Percentiles rank a stretch among this genome's conserved stretches.
Conservation (phyloP, 1,140 invertebrate genomes). For the Danaus plexippus region DNA sequence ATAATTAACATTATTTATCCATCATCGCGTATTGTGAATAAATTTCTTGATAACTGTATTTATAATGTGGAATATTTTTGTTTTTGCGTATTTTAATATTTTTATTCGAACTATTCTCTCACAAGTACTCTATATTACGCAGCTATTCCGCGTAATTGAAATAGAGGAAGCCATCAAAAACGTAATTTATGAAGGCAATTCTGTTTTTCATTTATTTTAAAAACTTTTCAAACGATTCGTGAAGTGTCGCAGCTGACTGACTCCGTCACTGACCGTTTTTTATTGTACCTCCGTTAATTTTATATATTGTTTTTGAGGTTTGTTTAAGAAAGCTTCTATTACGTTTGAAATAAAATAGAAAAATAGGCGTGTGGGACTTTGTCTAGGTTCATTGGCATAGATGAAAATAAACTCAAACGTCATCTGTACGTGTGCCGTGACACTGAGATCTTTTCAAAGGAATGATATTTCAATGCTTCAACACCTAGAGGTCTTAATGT, state of each 20-base stretch:
- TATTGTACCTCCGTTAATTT: constrained; percentile 8
- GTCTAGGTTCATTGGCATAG: constrained; percentile 40
- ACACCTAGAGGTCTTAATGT: too few relatives aligned
- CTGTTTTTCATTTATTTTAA: background rate
- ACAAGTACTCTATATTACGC: too few relatives aligned
- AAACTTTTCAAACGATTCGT: constrained; percentile 3
- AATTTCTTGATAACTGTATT: too few relatives aligned
- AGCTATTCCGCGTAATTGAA: too few relatives aligned
- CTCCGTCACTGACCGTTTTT: constrained; percentile 10
- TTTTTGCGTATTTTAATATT: too few relatives aligned
- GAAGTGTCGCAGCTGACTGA: constrained; percentile 10
- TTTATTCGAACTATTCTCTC: too few relatives aligned
- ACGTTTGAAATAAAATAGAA: constrained; percentile 4
- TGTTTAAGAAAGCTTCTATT: background rate
- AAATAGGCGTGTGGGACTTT: constrained; percentile 17
- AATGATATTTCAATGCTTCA: too few relatives aligned
- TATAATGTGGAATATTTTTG: too few relatives aligned
- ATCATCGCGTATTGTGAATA: too few relatives aligned
- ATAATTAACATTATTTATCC: too few relatives aligned
- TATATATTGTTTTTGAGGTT: constrained; percentile 6
- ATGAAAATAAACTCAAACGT: constrained; percentile 40
- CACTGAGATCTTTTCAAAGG: background rate
- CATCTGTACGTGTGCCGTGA: background rate
- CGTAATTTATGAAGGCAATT: too few relatives aligned
- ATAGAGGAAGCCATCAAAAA: too few relatives aligned